Percentiles rank a stretch among this genome's conserved stretches.
Evolutionary conservation across 2,888 invertebrate species (phyloP).

Genomic region (Hirtodrosophila cameraria): DNA sequence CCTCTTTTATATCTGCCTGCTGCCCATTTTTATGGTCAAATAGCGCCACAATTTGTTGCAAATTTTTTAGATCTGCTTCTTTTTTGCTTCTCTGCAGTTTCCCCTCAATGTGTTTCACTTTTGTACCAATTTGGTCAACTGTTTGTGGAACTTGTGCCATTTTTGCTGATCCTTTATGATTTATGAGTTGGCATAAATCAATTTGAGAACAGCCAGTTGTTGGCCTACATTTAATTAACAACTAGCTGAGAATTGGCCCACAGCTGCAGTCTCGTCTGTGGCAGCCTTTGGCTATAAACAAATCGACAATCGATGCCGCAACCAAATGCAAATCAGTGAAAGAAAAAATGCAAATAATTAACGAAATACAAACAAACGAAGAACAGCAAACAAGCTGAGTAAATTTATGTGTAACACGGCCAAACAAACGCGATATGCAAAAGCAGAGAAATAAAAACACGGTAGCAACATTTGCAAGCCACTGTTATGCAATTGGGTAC

Average conservation of each 20-base stretch:
- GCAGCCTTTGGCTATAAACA: slow-evolving; percentile 57
- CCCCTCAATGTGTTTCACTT: slow-evolving; percentile 49
- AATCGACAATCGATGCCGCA: slow-evolving; percentile 74
- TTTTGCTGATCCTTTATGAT: slow-evolving; percentile 19
- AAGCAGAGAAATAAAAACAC: slow-evolving; percentile 28
- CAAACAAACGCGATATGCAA: slow-evolving; percentile 47
- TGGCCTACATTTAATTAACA: slow-evolving; percentile 28
- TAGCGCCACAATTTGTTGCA: slow-evolving; percentile 52
- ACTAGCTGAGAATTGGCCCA: slow-evolving; percentile 57
- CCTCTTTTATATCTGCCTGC: slow-evolving; percentile 28
- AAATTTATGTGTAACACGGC: slow-evolving; percentile 69
- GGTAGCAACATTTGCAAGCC: slow-evolving; percentile 55
- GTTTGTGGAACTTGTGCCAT: slow-evolving; percentile 5
- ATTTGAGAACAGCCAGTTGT: slow-evolving; percentile 20
- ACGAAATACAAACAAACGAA: slow-evolving; percentile 29
- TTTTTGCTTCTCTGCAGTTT: slow-evolving; percentile 31
- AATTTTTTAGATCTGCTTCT: slow-evolving; percentile 37
- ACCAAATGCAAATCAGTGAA: slow-evolving; percentile 71
- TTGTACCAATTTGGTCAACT: slow-evolving; percentile 36
- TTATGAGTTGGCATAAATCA: neutral
- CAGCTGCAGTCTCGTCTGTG: slow-evolving; percentile 32
- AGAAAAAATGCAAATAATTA: slow-evolving; percentile 69
- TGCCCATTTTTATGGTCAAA: slow-evolving; percentile 64
- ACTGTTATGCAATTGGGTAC: slow-evolving; percentile 66
- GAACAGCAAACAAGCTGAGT: slow-evolving; percentile 32